These are phyloP conservation scores for Natator depressus DNA, from an alignment of 2,113 vertebrate species.

Conservation along the genomic window DNA sequence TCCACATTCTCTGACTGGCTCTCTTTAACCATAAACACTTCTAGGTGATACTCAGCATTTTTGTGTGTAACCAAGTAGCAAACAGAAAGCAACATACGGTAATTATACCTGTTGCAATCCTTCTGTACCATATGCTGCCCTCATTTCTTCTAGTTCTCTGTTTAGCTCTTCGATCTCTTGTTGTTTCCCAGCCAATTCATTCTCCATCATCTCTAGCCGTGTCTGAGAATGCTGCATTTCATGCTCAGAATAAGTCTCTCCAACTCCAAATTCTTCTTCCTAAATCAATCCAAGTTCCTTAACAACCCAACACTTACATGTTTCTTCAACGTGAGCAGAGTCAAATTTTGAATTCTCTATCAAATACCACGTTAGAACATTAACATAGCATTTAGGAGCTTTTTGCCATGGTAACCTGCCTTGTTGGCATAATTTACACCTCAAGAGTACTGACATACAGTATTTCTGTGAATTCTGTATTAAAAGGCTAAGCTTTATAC, in stretches of 20 bases:
- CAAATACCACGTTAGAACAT: slow-evolving; percentile 37
- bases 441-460: slow-evolving; percentile 56
- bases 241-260: slow-evolving; percentile 78
- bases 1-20: background rate
- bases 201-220: slow-evolving; percentile 84
- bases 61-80: slow-evolving; percentile 19
- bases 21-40: background rate
- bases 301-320: slow-evolving; percentile 52
- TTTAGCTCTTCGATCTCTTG: slow-evolving; percentile 89
- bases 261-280: slow-evolving; percentile 87
- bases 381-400: slow-evolving; percentile 49
- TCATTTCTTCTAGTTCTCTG: slow-evolving; percentile 90
- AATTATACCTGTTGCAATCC: slow-evolving; percentile 91
- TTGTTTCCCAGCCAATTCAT: slow-evolving; percentile 85
- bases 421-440: slow-evolving; percentile 72
- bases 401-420: slow-evolving; percentile 63
- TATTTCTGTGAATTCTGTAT: background rate
- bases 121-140: slow-evolving; percentile 87
- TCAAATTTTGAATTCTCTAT: slow-evolving; percentile 51
- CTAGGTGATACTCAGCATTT: slow-evolving; percentile 1
- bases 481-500: slow-evolving; percentile 23
- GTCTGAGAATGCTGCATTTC: slow-evolving; percentile 71
- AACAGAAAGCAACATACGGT: slow-evolving; percentile 67
- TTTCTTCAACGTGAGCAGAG: slow-evolving; percentile 52
- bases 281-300: slow-evolving; percentile 78